Base-by-base conservation (phyloP, 2,797 vertebrate species). In the Lerista edwardsae region DNA sequence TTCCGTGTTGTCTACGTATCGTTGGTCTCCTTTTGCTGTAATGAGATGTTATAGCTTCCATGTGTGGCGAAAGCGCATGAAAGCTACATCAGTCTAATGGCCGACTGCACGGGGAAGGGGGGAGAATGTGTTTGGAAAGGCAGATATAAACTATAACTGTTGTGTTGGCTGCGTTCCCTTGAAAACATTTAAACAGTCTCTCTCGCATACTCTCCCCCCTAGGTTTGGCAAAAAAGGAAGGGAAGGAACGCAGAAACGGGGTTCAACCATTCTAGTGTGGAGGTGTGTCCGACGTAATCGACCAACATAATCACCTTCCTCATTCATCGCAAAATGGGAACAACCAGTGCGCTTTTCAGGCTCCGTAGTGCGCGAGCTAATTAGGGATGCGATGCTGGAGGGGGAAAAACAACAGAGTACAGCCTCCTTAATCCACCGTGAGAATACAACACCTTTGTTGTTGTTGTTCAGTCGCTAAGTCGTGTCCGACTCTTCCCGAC, bases 21-120 rank as follows among this genome's bases (percentile, higher is more conserved):
- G 84, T 23, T 69, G 74, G 82, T 75, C 41, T 90, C 80, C 61
- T 87, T 88, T 81, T 83, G 85, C 75, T 88, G 84, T 86, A 92
- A 90, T 44, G 86, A 91, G 84, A 78, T 84, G 81, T 93, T 93
- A 94, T 85, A 57, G 89, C 12, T 93, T 94, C 92, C 90, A 90
- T 90, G 86, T 92, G 93, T 91, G 83, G 67, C 82, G 41, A 17
- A 69, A n/a, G 86, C 65, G 57, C 64, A 81, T 72, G 84, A 88
- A 93, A 93, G 92, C 88, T 23, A 91, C 92, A 85, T 93, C 88
- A 91, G 64, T 71, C 79, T 81, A 85, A 82, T 44, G 92, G 88
- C 72, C 62, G 81, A 92, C 86, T 78, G 83, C 62, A 75, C 73
- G 83, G 74, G 74, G 87, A 15, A 51, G 81, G 80, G 79, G 59